Evolutionary conservation across 2,113 vertebrate genomes (phyloP).

Genomic region (Lontra canadensis): DNA sequence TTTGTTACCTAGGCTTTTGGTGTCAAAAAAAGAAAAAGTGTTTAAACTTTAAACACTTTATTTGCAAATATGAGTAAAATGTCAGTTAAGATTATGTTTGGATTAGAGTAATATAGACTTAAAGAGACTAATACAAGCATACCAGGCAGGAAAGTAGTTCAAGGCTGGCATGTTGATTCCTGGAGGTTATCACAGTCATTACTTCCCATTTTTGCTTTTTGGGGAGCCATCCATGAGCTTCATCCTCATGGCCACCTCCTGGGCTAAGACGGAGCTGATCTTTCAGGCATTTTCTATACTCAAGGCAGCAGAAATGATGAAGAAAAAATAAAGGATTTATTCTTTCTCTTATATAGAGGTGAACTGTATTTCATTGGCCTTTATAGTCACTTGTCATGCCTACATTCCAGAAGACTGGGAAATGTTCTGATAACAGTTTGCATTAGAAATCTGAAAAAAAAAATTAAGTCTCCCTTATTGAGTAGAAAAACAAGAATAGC

Average conservation of each 20-base stretch:
- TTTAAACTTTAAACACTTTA: background rate
- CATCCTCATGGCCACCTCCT: background rate
- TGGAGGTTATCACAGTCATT: background rate
- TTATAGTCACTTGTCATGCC: background rate
- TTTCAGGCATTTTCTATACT: background rate
- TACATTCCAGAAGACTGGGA: background rate
- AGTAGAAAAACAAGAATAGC: background rate
- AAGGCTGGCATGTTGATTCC: background rate
- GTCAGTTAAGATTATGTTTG: background rate
- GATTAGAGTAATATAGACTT: background rate
- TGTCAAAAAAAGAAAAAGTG: too few species aligned
- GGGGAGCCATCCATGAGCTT: background rate
- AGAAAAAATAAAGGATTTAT: background rate
- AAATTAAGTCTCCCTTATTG: background rate
- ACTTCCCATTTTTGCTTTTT: background rate
- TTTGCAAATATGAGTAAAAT: background rate
- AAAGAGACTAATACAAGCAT: background rate
- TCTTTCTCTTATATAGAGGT: background rate
- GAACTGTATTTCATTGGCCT: background rate
- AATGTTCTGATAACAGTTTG: background rate
- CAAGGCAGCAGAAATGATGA: background rate
- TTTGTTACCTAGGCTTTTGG: too few species aligned
- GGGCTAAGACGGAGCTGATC: background rate
- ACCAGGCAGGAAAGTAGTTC: background rate
- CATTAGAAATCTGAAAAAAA: background rate